phyloP scores from a whole-genome alignment of 2,888 invertebrate genomes.

The Trichopria drosophilae region DNA sequence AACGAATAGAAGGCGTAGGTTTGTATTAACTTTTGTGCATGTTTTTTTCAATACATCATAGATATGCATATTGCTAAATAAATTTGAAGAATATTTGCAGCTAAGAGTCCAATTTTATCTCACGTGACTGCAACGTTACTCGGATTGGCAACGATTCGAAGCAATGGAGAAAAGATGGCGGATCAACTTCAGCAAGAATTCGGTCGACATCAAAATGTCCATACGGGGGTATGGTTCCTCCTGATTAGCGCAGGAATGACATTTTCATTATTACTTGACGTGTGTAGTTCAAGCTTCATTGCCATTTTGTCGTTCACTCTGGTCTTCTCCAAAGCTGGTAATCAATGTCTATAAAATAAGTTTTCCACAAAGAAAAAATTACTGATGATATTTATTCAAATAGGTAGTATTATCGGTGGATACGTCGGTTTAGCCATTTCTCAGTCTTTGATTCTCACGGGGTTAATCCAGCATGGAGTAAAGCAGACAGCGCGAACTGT shows the following conservation, averaged over 20 bases:
- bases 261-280: conserved; percentile 76
- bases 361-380: no score
- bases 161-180: conserved; percentile 68
- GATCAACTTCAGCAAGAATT: conserved; percentile 73
- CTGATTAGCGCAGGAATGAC: conserved; percentile 68
- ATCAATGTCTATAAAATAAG: no score
- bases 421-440: conserved; percentile 74
- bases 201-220: conserved; percentile 70
- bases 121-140: conserved; percentile 83
- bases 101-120: conserved; percentile 86
- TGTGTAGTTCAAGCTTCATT: conserved; percentile 70
- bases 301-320: conserved; percentile 68
- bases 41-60: no score
- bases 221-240: conserved; percentile 72
- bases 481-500: conserved; percentile 75
- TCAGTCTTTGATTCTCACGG: conserved; percentile 72
- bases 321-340: conserved; percentile 64
- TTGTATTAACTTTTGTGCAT: no score
- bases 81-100: no score
- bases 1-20: conserved; percentile 64
- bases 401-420: conserved; percentile 59
- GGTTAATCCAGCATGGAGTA: conserved; percentile 78
- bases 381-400: no score
- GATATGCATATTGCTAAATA: no score
- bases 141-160: conserved; percentile 85